These are phyloP conservation scores for Sinelater perroti DNA, from an alignment of 2,888 invertebrate genomes.

Conservation along the genomic window DNA sequence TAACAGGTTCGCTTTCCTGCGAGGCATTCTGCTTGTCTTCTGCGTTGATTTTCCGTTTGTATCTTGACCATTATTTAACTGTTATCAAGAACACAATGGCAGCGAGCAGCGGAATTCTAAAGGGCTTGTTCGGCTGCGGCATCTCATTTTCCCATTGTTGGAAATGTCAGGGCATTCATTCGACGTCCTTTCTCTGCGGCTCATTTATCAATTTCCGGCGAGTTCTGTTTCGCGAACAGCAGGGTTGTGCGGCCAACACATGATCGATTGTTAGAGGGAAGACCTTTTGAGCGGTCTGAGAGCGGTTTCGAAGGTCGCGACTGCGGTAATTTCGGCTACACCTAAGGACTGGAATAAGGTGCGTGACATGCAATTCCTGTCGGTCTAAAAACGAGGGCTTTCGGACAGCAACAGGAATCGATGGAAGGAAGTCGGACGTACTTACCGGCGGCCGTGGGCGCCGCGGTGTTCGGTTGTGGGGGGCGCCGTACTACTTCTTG, in stretches of 20 bases:
- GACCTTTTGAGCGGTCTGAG: too few relatives aligned
- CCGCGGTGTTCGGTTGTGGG: slow-evolving; percentile 62
- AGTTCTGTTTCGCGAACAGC: background rate
- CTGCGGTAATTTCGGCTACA: too few relatives aligned
- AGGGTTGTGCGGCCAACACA: background rate
- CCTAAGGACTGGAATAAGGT: background rate
- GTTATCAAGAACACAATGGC: background rate
- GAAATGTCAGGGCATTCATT: background rate
- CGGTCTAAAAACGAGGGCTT: background rate
- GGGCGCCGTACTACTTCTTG: slow-evolving; percentile 76
- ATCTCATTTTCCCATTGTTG: background rate
- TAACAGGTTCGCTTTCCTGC: too few relatives aligned
- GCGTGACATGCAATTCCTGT: slow-evolving; percentile 11
- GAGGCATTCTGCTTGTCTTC: too few relatives aligned
- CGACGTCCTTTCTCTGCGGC: background rate
- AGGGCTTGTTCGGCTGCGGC: too few relatives aligned
- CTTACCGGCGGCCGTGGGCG: slow-evolving; percentile 47
- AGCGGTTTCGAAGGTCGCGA: too few relatives aligned
- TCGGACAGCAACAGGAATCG: slow-evolving; percentile 14
- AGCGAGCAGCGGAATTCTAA: background rate
- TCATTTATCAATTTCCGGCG: background rate
- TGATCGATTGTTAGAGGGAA: background rate
- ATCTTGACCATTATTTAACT: background rate
- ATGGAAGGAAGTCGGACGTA: too few relatives aligned
- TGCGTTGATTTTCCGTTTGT: too few relatives aligned